phyloP scores from a whole-genome alignment of 1,140 invertebrate species.

The Neodiprion fabricii region DNA sequence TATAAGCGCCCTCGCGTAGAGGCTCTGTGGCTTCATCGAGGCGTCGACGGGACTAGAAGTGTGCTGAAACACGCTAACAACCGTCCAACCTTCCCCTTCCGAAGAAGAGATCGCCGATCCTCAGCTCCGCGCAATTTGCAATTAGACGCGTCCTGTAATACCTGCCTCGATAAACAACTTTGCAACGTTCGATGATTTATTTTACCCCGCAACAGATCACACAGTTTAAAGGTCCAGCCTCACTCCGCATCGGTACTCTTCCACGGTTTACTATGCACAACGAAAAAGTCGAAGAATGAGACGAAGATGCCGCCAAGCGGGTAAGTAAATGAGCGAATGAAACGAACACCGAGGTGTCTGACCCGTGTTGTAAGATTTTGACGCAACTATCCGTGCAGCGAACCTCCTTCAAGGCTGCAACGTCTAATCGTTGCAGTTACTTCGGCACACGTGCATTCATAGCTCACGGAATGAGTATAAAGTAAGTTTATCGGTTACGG shows the following conservation, averaged over 20 bases:
- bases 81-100: no score
- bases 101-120: no score
- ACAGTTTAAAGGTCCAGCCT: background rate
- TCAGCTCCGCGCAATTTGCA: background rate
- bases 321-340: background rate
- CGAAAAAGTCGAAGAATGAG: background rate
- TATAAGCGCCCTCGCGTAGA: no score
- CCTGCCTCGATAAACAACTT: background rate
- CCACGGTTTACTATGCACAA: background rate
- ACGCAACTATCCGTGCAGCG: background rate
- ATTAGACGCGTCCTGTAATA: background rate
- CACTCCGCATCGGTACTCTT: background rate
- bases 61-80: no score
- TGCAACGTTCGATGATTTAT: background rate
- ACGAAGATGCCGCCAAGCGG: background rate
- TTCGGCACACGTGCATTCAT: no score
- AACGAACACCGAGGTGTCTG: background rate
- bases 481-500: no score
- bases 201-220: conserved; percentile 1
- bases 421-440: no score
- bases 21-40: no score
- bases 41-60: no score
- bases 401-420: background rate
- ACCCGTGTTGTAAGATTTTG: background rate
- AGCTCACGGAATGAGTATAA: no score